Evolutionary conservation across 1,140 invertebrate genomes (phyloP), one percentile per base, ranked within the genome.

Genomic region (Piezodorus guildinii): DNA sequence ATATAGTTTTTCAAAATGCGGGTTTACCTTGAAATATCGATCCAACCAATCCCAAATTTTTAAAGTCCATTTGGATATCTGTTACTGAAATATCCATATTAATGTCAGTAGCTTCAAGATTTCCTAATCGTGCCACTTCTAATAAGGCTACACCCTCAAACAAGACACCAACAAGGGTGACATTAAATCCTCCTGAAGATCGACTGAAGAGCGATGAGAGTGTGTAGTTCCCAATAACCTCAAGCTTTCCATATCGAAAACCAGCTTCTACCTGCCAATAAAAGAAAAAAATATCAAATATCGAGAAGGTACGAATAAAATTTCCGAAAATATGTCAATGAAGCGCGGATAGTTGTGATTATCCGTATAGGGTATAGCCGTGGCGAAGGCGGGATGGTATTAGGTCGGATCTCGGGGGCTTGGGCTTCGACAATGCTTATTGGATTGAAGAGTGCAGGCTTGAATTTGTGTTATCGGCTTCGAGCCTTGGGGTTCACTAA

Each of bases 1-100:
- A 8, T 30, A 30, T 30, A 30, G 8, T 30, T 30, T 30, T 8
- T 4, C 27, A 30, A 30, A 30, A 30, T 30, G 43, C 9, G 9
- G 23, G 2, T 21, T 52, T 21, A 65, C 72, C 74, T 76, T 90
- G 87, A 66, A 90, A 83, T 62, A 90, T 78, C n/a, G 78, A 77
- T 0, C 83, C 86, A 23, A 88, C 82, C 1, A 43, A 19, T 60
- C 58, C 58, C 3, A 90, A 77, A 72, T 89, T 89, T 71, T 88
- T 78, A 68, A 91, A 91, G 68, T 90, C 83, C 77, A 91, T 81
- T 15, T 81, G 75, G 61, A 92, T 89, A 25, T 83, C 83, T n/a
- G 77, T 77, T 67, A 91, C 90, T 0, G 79, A 81, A 23, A 92
- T 80, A 70, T 93, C 88, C 78, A 91, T 39, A 19, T 80, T 80